Percentiles rank a stretch among this genome's conserved stretches.
phyloP scores from a whole-genome alignment of 2,113 vertebrate species.

The Forbesichthys papilliferus region DNA sequence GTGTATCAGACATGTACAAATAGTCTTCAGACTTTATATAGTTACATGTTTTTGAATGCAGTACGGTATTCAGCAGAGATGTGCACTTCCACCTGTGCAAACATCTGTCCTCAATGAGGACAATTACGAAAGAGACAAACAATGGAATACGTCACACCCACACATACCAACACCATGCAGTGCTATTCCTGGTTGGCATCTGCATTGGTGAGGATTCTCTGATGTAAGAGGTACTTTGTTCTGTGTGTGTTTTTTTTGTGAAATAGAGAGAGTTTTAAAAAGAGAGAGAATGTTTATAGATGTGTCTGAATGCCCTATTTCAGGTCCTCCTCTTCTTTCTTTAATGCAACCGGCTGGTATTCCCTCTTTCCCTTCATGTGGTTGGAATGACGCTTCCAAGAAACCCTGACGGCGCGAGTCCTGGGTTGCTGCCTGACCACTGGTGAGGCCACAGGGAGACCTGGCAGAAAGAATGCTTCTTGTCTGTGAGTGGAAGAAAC shows the following conservation, averaged over 20 bases:
- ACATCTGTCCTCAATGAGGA: background rate
- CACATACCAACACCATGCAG: conserved; percentile 1
- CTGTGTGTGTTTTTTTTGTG: background rate
- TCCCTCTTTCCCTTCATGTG: conserved; percentile 69
- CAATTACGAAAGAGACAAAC: conserved; percentile 7
- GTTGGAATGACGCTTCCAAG: conserved; percentile 64
- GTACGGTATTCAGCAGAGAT: too few species aligned
- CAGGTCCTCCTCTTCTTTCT: conserved; percentile 55
- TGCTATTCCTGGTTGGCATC: conserved; percentile 34
- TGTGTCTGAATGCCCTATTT: conserved; percentile 16
- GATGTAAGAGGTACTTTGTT: conserved; percentile 32
- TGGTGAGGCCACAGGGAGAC: conserved; percentile 71
- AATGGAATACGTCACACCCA: background rate
- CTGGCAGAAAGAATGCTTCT: conserved; percentile 58
- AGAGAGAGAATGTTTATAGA: background rate
- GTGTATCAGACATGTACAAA: too few species aligned
- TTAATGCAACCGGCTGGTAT: conserved; percentile 55
- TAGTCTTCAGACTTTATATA: too few species aligned
- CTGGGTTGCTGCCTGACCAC: conserved; percentile 66
- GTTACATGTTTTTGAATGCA: too few species aligned
- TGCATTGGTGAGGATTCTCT: conserved; percentile 20
- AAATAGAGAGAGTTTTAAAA: background rate
- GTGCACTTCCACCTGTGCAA: background rate
- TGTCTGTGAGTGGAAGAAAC: background rate
- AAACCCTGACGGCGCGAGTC: conserved; percentile 58